Evolutionary conservation across 2,113 vertebrate genomes (phyloP).

Genomic region (Grantiella picta): DNA sequence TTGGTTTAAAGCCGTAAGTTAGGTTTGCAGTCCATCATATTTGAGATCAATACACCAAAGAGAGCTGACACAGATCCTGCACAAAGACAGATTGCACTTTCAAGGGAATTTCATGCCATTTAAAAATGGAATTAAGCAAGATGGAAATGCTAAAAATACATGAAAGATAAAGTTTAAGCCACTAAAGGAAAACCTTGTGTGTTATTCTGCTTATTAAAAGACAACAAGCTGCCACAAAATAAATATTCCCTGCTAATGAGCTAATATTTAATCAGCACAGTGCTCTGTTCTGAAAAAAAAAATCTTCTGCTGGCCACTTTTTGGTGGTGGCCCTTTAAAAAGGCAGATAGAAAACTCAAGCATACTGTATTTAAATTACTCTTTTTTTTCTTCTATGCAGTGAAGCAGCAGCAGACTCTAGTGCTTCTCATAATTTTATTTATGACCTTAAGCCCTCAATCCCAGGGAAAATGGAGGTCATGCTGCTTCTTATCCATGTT

Average conservation of each 20-base stretch:
- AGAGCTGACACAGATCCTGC: background rate
- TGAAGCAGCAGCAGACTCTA: background rate
- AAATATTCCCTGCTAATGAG: background rate
- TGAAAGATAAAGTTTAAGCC: slow-evolving; percentile 41
- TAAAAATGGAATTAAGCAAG: slow-evolving; percentile 39
- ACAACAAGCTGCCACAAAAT: slow-evolving; percentile 31
- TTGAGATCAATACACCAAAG: background rate
- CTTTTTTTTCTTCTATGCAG: background rate
- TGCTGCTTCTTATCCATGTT: background rate
- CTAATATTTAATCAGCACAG: slow-evolving; percentile 33
- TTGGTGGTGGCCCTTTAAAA: background rate
- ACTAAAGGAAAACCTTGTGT: background rate
- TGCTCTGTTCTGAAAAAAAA: background rate
- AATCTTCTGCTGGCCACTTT: background rate
- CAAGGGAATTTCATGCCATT: slow-evolving; percentile 3
- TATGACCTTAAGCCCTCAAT: background rate
- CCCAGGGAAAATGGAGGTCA: background rate
- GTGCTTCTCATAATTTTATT: background rate
- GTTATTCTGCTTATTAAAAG: slow-evolving; percentile 45
- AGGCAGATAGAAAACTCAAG: background rate
- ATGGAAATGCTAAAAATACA: slow-evolving; percentile 50
- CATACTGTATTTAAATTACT: background rate
- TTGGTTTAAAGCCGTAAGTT: background rate
- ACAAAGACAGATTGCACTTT: background rate
- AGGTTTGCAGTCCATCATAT: background rate